phyloP scores from a whole-genome alignment of 1,140 invertebrate species.

The Tetragnatha versicolor region DNA sequence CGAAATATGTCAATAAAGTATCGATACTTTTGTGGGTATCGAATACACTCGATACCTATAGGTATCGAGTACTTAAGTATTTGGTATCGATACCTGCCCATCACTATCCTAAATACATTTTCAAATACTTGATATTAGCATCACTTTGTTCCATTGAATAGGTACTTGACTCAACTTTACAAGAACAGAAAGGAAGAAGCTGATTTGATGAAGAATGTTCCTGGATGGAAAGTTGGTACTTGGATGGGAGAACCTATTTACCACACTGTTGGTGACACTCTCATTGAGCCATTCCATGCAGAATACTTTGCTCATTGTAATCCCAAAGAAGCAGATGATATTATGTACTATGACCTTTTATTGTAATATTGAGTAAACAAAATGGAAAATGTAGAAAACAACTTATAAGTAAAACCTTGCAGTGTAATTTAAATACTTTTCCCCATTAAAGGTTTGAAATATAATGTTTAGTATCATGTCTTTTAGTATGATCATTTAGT shows the following conservation, averaged over 20 bases:
- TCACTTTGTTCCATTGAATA: conserved; percentile 58
- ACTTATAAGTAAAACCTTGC: no score
- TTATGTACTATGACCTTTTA: conserved; percentile 17
- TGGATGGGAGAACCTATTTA: conserved; percentile 83
- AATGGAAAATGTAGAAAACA: background rate
- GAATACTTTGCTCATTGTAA: conserved; percentile 73
- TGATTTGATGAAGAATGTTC: conserved; percentile 85
- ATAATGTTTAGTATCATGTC: no score
- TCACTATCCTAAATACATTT: background rate
- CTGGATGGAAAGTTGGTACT: conserved; percentile 87
- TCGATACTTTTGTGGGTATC: no score
- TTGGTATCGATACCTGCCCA: no score
- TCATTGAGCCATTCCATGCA: conserved; percentile 69
- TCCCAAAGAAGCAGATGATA: background rate
- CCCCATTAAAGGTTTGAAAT: no score
- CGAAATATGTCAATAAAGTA: no score
- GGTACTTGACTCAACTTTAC: conserved; percentile 78
- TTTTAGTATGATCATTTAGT: no score
- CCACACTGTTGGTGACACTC: conserved; percentile 68
- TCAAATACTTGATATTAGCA: background rate
- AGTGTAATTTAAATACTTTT: no score
- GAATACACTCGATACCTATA: no score
- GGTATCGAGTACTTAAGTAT: no score
- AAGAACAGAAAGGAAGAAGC: conserved; percentile 83
- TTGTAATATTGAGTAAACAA: conserved; percentile 8